These are phyloP conservation scores for Himalopsyche japonica DNA, from an alignment of 2,888 invertebrate species.

Conservation along the genomic window DNA sequence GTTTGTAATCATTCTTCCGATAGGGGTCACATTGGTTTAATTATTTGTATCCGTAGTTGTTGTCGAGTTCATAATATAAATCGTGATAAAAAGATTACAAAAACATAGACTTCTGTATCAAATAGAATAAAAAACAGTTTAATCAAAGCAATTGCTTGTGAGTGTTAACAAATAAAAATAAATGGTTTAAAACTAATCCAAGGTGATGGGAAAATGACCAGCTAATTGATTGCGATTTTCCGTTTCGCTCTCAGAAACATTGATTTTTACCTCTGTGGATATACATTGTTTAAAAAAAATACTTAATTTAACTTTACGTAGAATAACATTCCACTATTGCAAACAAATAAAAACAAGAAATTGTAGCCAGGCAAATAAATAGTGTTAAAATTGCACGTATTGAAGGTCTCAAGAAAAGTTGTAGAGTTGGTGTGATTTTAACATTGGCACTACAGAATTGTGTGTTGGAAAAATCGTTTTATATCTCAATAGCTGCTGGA, in stretches of 20 bases:
- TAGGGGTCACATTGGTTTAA: background rate
- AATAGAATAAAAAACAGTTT: background rate
- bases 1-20: background rate
- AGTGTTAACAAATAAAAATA: background rate
- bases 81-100: background rate
- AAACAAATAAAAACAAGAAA: too few relatives aligned
- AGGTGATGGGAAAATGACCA: background rate
- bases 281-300: too few relatives aligned
- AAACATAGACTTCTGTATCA: background rate
- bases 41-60: background rate
- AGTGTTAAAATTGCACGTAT: too few relatives aligned
- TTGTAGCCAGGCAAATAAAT: too few relatives aligned
- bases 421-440: too few relatives aligned
- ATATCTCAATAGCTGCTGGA: too few relatives aligned
- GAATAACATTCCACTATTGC: too few relatives aligned
- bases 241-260: background rate
- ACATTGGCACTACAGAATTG: too few relatives aligned
- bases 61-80: background rate
- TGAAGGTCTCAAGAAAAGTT: too few relatives aligned
- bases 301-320: too few relatives aligned
- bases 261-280: background rate
- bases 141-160: background rate
- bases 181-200: background rate
- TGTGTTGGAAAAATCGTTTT: too few relatives aligned
- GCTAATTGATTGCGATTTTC: background rate